Evolutionary conservation across 2,797 vertebrate species (phyloP).

Genomic region (Lagorchestes hirsutus): DNA sequence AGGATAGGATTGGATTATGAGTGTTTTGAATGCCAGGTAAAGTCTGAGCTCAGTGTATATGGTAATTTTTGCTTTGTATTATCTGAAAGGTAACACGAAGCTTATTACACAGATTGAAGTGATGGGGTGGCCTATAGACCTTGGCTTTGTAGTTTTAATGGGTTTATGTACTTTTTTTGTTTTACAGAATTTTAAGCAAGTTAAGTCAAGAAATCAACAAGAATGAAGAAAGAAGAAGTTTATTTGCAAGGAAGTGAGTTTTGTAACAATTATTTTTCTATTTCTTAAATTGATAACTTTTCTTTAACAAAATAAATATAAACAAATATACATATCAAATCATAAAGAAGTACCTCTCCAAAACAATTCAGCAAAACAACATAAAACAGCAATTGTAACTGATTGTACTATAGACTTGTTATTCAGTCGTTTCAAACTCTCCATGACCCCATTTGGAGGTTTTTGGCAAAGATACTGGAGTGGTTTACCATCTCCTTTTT

Average conservation of each 20-base stretch:
- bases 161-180: conserved; percentile 19
- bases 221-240: conserved; percentile 90
- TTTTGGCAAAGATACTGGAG: neutral
- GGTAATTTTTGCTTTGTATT: neutral
- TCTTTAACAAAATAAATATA: neutral
- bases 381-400: neutral
- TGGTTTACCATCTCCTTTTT: neutral
- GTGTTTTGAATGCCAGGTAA: neutral
- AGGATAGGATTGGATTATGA: neutral
- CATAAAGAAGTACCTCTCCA: neutral
- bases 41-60: neutral
- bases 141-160: neutral
- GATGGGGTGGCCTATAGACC: neutral
- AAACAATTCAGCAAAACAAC: neutral
- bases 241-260: conserved; percentile 90
- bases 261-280: neutral
- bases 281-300: neutral
- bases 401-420: neutral
- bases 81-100: neutral
- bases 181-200: conserved; percentile 91
- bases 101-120: neutral
- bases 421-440: neutral
- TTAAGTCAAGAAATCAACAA: conserved; percentile 93
- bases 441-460: neutral
- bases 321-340: neutral